Evolutionary conservation across 1,140 invertebrate species (phyloP), one percentile per base, ranked within the genome.

Genomic region (Daktulosphaira vitifoliae): DNA sequence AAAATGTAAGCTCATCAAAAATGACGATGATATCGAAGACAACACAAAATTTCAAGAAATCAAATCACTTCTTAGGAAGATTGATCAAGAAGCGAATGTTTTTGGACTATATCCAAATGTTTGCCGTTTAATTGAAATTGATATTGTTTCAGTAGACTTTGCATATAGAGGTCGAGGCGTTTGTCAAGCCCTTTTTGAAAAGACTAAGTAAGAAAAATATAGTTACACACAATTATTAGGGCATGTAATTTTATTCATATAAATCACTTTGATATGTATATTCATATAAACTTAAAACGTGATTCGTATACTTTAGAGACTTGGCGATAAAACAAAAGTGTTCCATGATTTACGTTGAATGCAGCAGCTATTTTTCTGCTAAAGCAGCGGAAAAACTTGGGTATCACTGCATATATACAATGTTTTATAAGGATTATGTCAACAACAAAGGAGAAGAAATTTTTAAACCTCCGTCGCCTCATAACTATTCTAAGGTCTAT

Each of bases 341-440:
- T 65, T 75, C 78, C 39, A 69, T 81, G 42, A 71, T 79, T n/a
- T 74, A 79, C 39, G 78, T 79, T 1, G 80, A 84, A 66, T 87
- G 85, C 65, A 82, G 84, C 8, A 88, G 85, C 65, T 76, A 80
- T 48, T 88, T 80, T 72, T 87, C 86, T 3, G 84, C 84, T 0
- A 81, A 80, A 71, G 80, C 86, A 0, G 82, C 86, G 53, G 80
- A 81, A 64, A 79, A 80, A 65, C 72, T 84, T 7, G 84, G 84
- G 13, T 87, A 86, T 71, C 78, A 83, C 25, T 77, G 78, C 66
- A 78, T 85, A 44, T 87, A 83, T 70, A 76, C 76, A 37, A 70
- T 84, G 5, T 77, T 77, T 8, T 89, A 86, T 70, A 73, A 73
- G 0, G 84, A 88, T 52, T 83, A 87, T 68, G 39, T 77, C 6